phyloP scores from a whole-genome alignment of 1,140 invertebrate genomes.

The Bombus superbus region DNA sequence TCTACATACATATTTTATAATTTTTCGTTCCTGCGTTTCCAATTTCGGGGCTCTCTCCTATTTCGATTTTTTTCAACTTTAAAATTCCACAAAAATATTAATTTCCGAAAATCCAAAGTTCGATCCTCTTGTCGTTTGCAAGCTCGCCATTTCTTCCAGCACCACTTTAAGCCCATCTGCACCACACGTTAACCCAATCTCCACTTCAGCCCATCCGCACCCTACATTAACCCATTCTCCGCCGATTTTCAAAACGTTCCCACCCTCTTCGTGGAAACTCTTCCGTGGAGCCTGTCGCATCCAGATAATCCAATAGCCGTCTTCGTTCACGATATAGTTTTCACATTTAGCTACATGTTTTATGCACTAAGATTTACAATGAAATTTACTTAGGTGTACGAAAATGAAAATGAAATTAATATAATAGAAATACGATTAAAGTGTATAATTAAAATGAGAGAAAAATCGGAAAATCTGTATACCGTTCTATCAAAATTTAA shows the following conservation, averaged over 20 bases:
- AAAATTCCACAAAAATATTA: background rate
- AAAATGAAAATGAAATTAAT: background rate
- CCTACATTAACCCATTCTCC: background rate
- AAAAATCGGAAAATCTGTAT: background rate
- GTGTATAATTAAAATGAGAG: background rate
- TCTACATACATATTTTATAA: no score
- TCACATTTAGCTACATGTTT: background rate
- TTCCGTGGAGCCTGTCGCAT: background rate
- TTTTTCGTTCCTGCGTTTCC: no score
- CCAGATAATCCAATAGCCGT: background rate
- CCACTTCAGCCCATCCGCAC: no score
- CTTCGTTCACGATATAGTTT: background rate
- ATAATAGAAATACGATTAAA: background rate
- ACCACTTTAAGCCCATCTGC: background rate
- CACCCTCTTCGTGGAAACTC: background rate
- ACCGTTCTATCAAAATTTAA: background rate
- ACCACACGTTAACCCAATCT: background rate
- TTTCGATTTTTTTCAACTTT: no score
- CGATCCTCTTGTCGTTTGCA: background rate
- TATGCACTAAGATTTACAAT: background rate
- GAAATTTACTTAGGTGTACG: background rate
- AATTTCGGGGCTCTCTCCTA: no score
- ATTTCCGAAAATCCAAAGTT: background rate
- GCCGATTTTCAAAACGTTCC: background rate
- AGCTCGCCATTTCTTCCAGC: background rate